phyloP scores from a whole-genome alignment of 2,113 vertebrate species.

The Osmerus eperlanus region DNA sequence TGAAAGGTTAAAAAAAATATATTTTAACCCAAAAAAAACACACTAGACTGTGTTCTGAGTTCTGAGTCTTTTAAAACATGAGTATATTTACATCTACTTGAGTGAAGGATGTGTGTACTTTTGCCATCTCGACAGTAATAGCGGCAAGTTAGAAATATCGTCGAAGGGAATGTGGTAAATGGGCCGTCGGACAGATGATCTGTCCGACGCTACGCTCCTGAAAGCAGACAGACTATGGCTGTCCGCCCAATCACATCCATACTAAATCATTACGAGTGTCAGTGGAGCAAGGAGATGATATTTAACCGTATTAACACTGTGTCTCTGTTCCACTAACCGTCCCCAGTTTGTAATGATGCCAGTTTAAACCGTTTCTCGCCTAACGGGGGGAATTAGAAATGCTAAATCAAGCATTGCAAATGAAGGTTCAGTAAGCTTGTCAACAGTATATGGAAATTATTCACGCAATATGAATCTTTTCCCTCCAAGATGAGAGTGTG shows the following conservation, averaged over 20 bases:
- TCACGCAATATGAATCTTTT: constrained; percentile 59
- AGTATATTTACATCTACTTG: too few relatives aligned
- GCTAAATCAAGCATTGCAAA: constrained; percentile 66
- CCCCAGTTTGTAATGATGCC: constrained; percentile 47
- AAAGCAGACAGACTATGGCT: constrained; percentile 27
- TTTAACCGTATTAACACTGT: constrained; percentile 55
- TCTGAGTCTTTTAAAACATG: too few relatives aligned
- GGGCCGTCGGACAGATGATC: constrained; percentile 4
- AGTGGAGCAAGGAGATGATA: constrained; percentile 41
- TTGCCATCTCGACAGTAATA: constrained; percentile 13
- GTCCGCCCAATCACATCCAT: constrained; percentile 20
- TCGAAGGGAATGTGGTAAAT: constrained; percentile 21
- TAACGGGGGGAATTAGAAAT: constrained; percentile 63
- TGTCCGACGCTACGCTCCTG: constrained; percentile 3
- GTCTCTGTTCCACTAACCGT: constrained; percentile 41
- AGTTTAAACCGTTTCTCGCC: constrained; percentile 54
- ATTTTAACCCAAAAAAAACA: too few relatives aligned
- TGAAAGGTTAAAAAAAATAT: too few relatives aligned
- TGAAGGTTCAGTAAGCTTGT: constrained; percentile 62
- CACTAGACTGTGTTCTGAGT: too few relatives aligned
- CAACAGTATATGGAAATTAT: constrained; percentile 58
- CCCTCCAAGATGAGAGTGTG: constrained; percentile 43
- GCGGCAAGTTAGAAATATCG: constrained; percentile 25
- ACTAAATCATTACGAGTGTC: constrained; percentile 46
- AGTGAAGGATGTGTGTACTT: too few relatives aligned